Evolutionary conservation across 2,113 vertebrate species (phyloP).

Genomic region (Lagenorhynchus albirostris): DNA sequence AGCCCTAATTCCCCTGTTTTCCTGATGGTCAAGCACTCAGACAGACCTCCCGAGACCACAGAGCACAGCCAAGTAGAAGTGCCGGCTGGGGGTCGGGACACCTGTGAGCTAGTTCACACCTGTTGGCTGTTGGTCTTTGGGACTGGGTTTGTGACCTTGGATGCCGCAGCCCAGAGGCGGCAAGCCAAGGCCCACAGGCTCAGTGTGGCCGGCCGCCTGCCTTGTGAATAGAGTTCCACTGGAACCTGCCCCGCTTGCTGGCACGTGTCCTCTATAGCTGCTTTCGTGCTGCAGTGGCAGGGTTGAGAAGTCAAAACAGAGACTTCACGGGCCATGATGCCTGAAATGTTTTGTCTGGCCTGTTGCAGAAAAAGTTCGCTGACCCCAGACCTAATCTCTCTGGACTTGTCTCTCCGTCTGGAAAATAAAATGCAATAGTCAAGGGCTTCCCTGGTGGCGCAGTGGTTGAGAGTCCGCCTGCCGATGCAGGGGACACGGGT

Average conservation of each 20-base stretch:
- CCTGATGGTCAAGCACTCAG: slow-evolving; percentile 64
- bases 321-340: fast-evolving
- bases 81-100: fast-evolving
- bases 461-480: too few relatives aligned
- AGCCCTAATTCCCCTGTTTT: slow-evolving; percentile 54
- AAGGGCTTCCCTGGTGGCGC: too few relatives aligned
- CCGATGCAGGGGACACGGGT: too few relatives aligned
- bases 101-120: neutral
- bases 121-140: neutral
- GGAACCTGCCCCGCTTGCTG: fast-evolving
- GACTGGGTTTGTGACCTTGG: neutral
- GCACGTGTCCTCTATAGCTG: fast-evolving
- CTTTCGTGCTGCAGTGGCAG: fast-evolving
- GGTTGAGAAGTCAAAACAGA: neutral
- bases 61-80: neutral
- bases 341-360: neutral
- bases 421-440: neutral
- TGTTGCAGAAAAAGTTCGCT: neutral
- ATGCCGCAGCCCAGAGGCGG: neutral
- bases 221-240: neutral
- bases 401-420: neutral
- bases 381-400: neutral
- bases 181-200: neutral
- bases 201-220: fast-evolving
- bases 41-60: neutral